A percentile compares a stretch with the other conserved stretches of the same genome.
Conservation (phyloP, 2,888 invertebrate species). For the Andrena dorsata region DNA sequence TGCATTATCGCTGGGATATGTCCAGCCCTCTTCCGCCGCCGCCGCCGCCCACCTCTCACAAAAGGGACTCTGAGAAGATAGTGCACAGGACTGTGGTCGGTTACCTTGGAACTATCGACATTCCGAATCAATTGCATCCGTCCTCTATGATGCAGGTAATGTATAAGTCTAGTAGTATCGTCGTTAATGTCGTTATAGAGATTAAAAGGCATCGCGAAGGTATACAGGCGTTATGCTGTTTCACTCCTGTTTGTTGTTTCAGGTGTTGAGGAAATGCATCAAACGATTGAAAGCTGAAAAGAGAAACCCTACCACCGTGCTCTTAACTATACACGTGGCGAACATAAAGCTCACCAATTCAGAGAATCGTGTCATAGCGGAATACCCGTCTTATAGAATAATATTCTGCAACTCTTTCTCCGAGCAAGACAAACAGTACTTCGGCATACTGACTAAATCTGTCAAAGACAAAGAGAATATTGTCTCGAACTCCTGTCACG, state of each 20-base stretch:
- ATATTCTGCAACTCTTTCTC: conserved; percentile 96
- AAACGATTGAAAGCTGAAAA: conserved; percentile 95
- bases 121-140: conserved; percentile 93
- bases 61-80: conserved; percentile 85
- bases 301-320: conserved; percentile 92
- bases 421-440: conserved; percentile 96
- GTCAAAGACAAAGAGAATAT: conserved; percentile 86
- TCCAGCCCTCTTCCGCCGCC: conserved; percentile 83
- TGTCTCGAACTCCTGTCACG: conserved; percentile 96
- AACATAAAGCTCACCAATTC: conserved; percentile 93
- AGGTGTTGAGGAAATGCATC: conserved; percentile 94
- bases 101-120: conserved; percentile 98
- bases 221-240: background rate
- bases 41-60: conserved; percentile 80
- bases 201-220: background rate
- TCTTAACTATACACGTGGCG: conserved; percentile 93
- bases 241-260: conserved; percentile 72
- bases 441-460: conserved; percentile 96
- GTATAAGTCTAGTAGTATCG: too few relatives aligned
- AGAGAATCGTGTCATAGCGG: conserved; percentile 92
- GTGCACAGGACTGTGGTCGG: conserved; percentile 95
- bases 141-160: conserved; percentile 89
- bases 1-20: conserved; percentile 84
- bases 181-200: background rate
- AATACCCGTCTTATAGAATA: conserved; percentile 94